Base-by-base conservation (phyloP, 2,113 vertebrate species). In the Xiphophorus couchianus region DNA sequence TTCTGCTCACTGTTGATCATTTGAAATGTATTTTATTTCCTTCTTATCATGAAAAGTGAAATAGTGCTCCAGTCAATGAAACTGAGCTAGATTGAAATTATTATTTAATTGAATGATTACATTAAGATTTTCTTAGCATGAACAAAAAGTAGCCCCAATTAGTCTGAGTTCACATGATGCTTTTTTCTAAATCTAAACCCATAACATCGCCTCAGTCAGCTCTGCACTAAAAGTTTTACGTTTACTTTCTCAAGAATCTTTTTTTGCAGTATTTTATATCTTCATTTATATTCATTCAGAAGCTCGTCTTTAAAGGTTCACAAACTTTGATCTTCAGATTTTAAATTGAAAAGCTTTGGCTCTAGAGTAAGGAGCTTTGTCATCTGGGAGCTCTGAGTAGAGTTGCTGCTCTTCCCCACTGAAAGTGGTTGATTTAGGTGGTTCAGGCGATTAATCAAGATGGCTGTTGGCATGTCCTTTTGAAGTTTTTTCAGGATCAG, bases 31-130 rank as follows among this genome's bases (percentile, higher is more conserved):
- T 71, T 60, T 13, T 60, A 37, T 70, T 14, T 79, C 15, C 67
- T 27, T 79, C n/a, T 71, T 27, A 6, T 62, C 30, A 39, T 28
- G 4, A 73, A 69, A 71, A 68, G 28, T 33, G 33, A 71, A 70
- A 37, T 0, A 14, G 14, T 51, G 63, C 22, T 1, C 65, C 19
- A 28, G 78, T 67, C 4, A 5, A 62, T 14, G 14, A 39, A 8
- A 17, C 35, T 48, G 44, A 19, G 14, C 44, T 5, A 48, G 44
- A 48, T 1, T 15, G 44, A 48, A 48, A 48, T 44, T 3, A 44
- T 42, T 42, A 42, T 42, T 28, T 28, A 28, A 28, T 28, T 28
- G 28, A 28, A 28, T 28, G 28, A 28, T 28, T 28, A 28, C 28
- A 28, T 28, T 28, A 28, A 28, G 1, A 28, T 28, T 15, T 15